Percentiles rank a stretch among this genome's conserved stretches.
These are phyloP conservation scores for Ostrea edulis DNA, from an alignment of 1,140 invertebrate species.

Conservation along the genomic window DNA sequence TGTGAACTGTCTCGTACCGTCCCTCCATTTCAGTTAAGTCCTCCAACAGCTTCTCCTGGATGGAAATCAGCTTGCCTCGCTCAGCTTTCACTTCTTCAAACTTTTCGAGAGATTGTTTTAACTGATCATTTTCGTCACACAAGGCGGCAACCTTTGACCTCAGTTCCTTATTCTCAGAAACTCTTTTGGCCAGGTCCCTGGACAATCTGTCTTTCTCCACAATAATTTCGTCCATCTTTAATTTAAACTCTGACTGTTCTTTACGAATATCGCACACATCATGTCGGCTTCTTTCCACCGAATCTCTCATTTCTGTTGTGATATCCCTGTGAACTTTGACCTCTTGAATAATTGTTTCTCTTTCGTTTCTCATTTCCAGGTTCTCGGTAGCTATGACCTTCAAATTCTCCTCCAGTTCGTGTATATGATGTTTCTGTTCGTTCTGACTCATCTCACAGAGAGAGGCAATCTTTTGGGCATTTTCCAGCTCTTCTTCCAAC, in stretches of 20 bases:
- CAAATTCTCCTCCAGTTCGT: slow-evolving; percentile 6
- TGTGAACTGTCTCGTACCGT: slow-evolving; percentile 53
- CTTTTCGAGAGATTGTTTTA: slow-evolving; percentile 30
- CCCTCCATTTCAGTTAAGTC: slow-evolving; percentile 46
- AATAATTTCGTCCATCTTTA: slow-evolving; percentile 45
- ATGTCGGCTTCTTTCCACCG: slow-evolving; percentile 4
- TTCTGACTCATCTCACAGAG: background rate
- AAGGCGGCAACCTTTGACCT: slow-evolving; percentile 41
- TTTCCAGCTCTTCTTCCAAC: background rate
- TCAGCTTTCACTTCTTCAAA: slow-evolving; percentile 43
- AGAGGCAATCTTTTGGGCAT: background rate
- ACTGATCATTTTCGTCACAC: slow-evolving; percentile 45
- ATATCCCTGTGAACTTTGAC: slow-evolving; percentile 37
- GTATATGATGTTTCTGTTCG: background rate
- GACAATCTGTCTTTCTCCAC: background rate
- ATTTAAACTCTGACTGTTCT: slow-evolving; percentile 27
- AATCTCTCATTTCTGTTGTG: slow-evolving; percentile 28
- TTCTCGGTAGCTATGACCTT: background rate
- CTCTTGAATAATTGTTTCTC: slow-evolving; percentile 27
- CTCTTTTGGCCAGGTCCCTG: background rate
- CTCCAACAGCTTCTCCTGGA: slow-evolving; percentile 22
- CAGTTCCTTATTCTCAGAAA: slow-evolving; percentile 29
- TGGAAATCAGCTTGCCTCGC: slow-evolving; percentile 15
- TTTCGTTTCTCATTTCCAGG: background rate
- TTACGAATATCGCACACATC: slow-evolving; percentile 20